Percentiles rank a stretch among this genome's conserved stretches.
Evolutionary conservation across 2,888 invertebrate genomes (phyloP).

Genomic region (Idaea aversata): DNA sequence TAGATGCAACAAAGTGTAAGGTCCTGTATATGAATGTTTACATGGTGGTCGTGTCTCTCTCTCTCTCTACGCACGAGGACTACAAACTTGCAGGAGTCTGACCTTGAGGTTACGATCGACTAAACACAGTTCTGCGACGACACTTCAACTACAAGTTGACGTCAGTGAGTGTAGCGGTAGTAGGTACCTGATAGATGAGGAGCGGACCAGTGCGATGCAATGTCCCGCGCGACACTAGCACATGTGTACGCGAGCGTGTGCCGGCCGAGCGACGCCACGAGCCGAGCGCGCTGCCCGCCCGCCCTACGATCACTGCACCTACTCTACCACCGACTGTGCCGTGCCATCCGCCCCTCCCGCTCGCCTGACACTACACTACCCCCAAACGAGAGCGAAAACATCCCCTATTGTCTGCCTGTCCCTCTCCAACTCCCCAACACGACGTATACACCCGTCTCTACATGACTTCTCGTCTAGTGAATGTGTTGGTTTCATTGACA

Average conservation of each 20-base stretch:
- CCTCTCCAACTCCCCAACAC: not conserved
- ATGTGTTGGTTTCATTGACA: not conserved
- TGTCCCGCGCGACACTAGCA: too few relatives aligned
- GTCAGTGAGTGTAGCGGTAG: too few relatives aligned
- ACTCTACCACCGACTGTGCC: not conserved
- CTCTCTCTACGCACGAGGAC: too few relatives aligned
- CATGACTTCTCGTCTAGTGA: not conserved
- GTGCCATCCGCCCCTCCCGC: not conserved
- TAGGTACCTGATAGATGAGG: too few relatives aligned
- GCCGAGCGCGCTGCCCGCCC: not conserved
- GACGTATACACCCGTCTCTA: not conserved
- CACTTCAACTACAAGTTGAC: too few relatives aligned
- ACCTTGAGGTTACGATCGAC: not conserved
- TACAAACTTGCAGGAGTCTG: not conserved
- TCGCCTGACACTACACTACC: not conserved
- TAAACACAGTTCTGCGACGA: not conserved
- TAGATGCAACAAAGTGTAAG: not conserved
- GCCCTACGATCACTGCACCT: not conserved
- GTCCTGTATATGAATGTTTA: not conserved
- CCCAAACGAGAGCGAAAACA: constrained; percentile 1
- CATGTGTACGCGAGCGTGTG: too few relatives aligned
- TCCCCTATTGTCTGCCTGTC: not conserved
- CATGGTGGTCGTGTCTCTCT: not conserved
- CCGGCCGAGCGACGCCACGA: too few relatives aligned
- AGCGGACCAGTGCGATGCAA: too few relatives aligned